Evolutionary conservation across 2,888 invertebrate species (phyloP), one percentile per base, ranked within the genome.

Genomic region (Idaea aversata): DNA sequence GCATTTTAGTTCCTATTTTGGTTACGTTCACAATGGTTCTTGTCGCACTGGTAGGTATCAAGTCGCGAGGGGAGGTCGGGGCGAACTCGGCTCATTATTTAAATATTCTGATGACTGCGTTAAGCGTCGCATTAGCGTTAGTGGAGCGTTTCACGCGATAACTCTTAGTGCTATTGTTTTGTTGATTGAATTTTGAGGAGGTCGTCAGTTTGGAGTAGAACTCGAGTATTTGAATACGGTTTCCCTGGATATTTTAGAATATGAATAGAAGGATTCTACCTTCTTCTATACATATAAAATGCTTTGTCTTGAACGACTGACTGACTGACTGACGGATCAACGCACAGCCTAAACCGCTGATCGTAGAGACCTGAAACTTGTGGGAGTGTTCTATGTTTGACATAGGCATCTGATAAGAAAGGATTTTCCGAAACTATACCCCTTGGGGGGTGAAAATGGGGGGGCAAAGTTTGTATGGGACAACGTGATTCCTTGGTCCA

Each of bases 101-200:
- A 89, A 91, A 91, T 90, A 91, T 90, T 86, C 87, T 84, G 85
- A 87, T 84, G 88, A 88, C 80, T 86, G 85, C 87, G 86, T 86
- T 88, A 88, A 91, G 88, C 82, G 81, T 76, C 80, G 80, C 81
- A 81, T 85, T 83, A 83, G 83, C 82, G 80, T 85, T 85, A 88
- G 85, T 84, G 81, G 83, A 84, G 85, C 86, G 80, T 81, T 75
- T 77, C 72, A 73, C 77, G 80, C 75, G 85, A 87, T 87, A 87
- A 86, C 81, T 86, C 84, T 81, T 81, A 78, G 73, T 75, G 79
- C 85, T 80, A 86, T 90, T 90, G 89, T 90, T 85, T 84, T 83
- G 84, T 87, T 88, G 88, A 89, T 88, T 87, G 87, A 86, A 83
- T 85, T 86, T 81, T 83, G 82, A 82, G 70, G 61, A 66, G 68